phyloP scores from a whole-genome alignment of 2,888 invertebrate species.

The Tetranychus truncatus region DNA sequence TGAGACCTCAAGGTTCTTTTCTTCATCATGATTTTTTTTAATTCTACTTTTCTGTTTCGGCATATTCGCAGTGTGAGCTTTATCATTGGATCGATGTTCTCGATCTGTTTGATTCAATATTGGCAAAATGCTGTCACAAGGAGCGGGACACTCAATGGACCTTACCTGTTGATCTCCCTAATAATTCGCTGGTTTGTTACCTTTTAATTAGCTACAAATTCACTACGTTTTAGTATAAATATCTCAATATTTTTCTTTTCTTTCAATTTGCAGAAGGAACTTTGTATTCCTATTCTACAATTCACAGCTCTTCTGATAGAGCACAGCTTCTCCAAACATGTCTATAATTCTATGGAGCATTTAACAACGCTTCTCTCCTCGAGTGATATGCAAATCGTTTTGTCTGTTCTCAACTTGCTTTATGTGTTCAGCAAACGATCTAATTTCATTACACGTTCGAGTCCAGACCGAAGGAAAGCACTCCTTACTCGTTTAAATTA shows the following conservation, averaged over 20 bases:
- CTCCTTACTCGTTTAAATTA: constrained; percentile 52
- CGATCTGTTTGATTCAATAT: constrained; percentile 38
- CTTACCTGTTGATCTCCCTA: constrained; percentile 51
- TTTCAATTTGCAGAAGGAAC: constrained; percentile 41
- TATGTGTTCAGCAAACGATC: constrained; percentile 75
- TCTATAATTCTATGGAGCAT: constrained; percentile 73
- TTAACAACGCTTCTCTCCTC: constrained; percentile 54
- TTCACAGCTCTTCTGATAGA: constrained; percentile 66
- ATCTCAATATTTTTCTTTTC: not conserved
- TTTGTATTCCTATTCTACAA: constrained; percentile 53
- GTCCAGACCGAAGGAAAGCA: constrained; percentile 46
- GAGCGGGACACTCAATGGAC: constrained; percentile 47
- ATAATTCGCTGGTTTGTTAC: constrained; percentile 38
- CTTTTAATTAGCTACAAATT: no score
- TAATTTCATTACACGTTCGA: constrained; percentile 60
- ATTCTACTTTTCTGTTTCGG: not conserved
- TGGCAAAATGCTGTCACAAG: constrained; percentile 31
- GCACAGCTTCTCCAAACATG: constrained; percentile 64
- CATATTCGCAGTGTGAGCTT: constrained; percentile 45
- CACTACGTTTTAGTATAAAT: no score
- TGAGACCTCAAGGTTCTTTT: constrained; percentile 23
- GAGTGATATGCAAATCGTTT: constrained; percentile 61
- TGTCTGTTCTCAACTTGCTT: constrained; percentile 59
- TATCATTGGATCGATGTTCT: constrained; percentile 65
- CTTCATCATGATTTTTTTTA: not conserved